Evolutionary conservation across 2,888 invertebrate genomes (phyloP).

Genomic region (Ophioninae sp.): DNA sequence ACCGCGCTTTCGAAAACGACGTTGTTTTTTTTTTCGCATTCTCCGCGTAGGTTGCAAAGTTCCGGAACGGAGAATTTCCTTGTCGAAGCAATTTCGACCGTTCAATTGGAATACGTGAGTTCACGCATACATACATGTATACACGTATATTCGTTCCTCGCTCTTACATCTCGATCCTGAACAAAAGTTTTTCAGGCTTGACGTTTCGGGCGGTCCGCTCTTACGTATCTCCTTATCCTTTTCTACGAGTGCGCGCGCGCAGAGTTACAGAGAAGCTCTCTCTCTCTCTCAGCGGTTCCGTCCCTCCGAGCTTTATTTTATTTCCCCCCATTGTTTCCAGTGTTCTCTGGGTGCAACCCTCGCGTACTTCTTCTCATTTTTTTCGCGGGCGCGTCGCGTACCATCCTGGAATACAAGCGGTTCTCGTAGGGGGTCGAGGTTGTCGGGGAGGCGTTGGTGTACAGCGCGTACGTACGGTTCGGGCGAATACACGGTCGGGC

Average conservation of each 20-base stretch:
- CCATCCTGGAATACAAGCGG: conserved; percentile 53
- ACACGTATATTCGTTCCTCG: not conserved
- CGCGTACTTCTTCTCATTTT: conserved; percentile 76
- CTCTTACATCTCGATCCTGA: not conserved
- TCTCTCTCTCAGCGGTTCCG: conserved; percentile 50
- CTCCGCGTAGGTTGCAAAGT: not conserved
- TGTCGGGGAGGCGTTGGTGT: conserved; percentile 26
- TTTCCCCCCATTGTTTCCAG: conserved; percentile 78
- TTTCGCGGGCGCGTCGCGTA: conserved; percentile 66
- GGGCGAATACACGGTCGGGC: not conserved
- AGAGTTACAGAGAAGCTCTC: conserved; percentile 44
- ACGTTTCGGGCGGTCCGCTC: not conserved
- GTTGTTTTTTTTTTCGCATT: not conserved
- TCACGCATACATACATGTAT: not conserved
- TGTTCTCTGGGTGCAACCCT: conserved; percentile 71
- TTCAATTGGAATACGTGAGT: not conserved
- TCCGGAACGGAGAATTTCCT: not conserved
- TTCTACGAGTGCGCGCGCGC: conserved; percentile 2
- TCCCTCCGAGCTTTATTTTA: conserved; percentile 76
- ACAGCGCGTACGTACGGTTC: conserved; percentile 23
- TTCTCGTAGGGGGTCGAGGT: not conserved
- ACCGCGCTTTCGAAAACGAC: not conserved
- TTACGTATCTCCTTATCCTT: conserved; percentile 10
- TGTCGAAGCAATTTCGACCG: not conserved
- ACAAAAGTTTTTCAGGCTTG: not conserved